Evolutionary conservation across 1,140 invertebrate species (phyloP).

Genomic region (Campoletis sonorensis): DNA sequence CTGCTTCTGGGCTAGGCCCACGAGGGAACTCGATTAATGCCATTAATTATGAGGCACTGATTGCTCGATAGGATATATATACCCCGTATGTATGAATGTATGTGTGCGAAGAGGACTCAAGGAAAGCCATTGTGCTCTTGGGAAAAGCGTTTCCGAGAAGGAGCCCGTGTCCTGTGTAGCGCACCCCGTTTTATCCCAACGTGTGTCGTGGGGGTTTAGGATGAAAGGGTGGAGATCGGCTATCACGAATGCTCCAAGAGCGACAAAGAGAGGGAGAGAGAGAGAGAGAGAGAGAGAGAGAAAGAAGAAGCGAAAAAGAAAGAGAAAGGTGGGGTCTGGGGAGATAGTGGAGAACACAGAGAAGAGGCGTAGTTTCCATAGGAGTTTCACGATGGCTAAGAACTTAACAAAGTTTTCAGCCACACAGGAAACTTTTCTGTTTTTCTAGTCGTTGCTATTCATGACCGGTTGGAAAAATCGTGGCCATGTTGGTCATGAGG

Average conservation of each 20-base stretch:
- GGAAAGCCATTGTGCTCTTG: slow-evolving; percentile 39
- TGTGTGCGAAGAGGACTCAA: background rate
- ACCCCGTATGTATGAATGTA: background rate
- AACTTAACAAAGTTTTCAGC: slow-evolving; percentile 26
- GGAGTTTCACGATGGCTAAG: slow-evolving; percentile 42
- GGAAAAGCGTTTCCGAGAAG: slow-evolving; percentile 34
- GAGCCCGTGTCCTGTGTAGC: background rate
- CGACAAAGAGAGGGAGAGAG: background rate
- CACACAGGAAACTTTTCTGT: slow-evolving; percentile 63
- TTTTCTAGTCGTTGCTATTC: slow-evolving; percentile 71
- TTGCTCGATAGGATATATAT: slow-evolving; percentile 24
- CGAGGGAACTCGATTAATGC: slow-evolving; percentile 39
- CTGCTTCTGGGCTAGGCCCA: slow-evolving; percentile 20
- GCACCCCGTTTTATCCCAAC: background rate
- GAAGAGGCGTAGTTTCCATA: slow-evolving; percentile 28
- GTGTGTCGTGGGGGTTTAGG: background rate
- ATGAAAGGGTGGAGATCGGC: slow-evolving; percentile 3
- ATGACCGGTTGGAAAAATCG: slow-evolving; percentile 67
- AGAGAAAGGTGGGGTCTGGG: background rate
- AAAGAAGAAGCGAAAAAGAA: background rate
- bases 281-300: background rate
- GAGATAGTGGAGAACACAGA: background rate
- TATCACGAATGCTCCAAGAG: slow-evolving; percentile 1
- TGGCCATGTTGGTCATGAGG: slow-evolving; percentile 56
- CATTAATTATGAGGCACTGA: slow-evolving; percentile 45